phyloP scores from a whole-genome alignment of 2,113 vertebrate species.

The Strix uralensis region DNA sequence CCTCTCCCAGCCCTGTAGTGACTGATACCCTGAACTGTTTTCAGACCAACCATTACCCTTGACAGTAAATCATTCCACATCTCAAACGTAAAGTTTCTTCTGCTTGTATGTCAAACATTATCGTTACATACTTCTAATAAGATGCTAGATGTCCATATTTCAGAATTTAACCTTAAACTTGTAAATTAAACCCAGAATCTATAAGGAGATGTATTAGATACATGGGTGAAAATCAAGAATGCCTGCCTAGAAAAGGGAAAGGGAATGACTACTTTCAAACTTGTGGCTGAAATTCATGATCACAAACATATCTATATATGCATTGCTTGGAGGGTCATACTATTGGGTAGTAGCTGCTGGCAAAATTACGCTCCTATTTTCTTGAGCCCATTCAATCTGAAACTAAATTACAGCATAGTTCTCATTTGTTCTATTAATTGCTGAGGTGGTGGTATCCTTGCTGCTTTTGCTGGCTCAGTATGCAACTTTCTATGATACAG shows the following conservation, averaged over 20 bases:
- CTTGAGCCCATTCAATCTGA: not conserved
- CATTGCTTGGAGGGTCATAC: not conserved
- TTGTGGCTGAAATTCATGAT: not conserved
- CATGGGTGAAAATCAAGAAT: not conserved
- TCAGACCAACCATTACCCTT: not conserved
- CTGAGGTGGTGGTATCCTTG: not conserved
- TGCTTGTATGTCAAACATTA: not conserved
- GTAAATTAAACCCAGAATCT: not conserved
- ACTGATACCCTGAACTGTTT: not conserved
- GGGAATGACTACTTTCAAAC: not conserved
- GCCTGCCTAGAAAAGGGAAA: not conserved
- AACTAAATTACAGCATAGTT: not conserved
- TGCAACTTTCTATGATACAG: not conserved
- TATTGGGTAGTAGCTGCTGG: not conserved
- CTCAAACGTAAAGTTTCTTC: not conserved
- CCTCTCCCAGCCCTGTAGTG: not conserved
- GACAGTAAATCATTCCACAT: not conserved
- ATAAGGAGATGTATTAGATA: not conserved
- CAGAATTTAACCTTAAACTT: not conserved
- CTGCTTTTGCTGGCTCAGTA: not conserved
- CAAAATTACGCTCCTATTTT: not conserved
- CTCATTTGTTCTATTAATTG: not conserved
- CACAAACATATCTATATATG: not conserved
- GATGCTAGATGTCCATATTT: not conserved
- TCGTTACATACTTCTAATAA: not conserved